Evolutionary conservation across 2,797 vertebrate genomes (phyloP).

Genomic region (Liparis tanakae): DNA sequence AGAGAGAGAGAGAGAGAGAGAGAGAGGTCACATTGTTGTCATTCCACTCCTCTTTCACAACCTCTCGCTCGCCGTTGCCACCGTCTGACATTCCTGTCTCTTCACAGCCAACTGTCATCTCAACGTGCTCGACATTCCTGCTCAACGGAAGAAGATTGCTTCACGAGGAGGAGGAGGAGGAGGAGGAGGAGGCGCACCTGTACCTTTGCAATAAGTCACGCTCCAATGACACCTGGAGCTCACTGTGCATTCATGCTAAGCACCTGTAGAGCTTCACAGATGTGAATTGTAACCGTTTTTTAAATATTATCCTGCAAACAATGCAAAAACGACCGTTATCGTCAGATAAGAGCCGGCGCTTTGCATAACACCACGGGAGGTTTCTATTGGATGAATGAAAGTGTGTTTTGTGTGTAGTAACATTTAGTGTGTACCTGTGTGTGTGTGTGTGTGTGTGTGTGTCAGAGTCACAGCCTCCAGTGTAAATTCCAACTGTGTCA

Average conservation of each 20-base stretch:
- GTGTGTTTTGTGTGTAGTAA: conserved; percentile 32
- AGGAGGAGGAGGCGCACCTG: conserved; percentile 6
- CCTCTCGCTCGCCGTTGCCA: neutral
- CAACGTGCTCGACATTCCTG: conserved; percentile 20
- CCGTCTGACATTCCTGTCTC: neutral
- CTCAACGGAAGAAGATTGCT: neutral
- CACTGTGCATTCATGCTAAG: no score
- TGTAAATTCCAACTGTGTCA: conserved; percentile 54
- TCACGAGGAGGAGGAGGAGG: neutral
- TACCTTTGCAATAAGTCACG: conserved; percentile 8
- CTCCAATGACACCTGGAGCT: neutral
- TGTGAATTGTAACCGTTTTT: neutral
- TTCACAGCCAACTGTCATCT: conserved; percentile 13
- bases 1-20: no score
- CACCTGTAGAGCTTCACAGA: neutral
- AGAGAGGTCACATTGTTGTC: neutral
- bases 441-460: conserved; percentile 5
- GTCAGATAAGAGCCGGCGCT: neutral
- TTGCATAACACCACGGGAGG: conserved; percentile 8
- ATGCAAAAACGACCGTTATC: neutral
- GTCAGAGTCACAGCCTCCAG: conserved; percentile 47
- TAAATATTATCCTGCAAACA: neutral
- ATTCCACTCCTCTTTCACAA: neutral
- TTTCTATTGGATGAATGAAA: conserved; percentile 3
- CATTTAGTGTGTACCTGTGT: neutral